Percentiles rank a stretch among this genome's conserved stretches.
Evolutionary conservation across 2,113 vertebrate genomes (phyloP).

Genomic region (Leptosomus discolor): DNA sequence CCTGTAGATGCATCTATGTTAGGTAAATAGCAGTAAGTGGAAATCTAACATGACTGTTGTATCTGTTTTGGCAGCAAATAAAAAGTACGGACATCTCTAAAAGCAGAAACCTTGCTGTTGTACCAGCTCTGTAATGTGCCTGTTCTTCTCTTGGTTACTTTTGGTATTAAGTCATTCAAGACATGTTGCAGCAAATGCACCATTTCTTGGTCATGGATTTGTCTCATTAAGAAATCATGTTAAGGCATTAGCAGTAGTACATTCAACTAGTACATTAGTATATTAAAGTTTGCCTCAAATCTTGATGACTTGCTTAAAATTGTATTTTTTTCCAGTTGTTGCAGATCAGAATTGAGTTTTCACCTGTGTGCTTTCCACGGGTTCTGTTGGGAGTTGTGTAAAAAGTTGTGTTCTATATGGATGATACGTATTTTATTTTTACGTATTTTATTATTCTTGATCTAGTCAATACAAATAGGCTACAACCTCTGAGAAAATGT

Average conservation of each 20-base stretch:
- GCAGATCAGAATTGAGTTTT: not conserved
- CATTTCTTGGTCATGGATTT: not conserved
- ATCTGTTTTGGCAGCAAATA: not conserved
- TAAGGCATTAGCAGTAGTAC: not conserved
- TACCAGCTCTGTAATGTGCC: not conserved
- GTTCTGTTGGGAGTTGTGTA: not conserved
- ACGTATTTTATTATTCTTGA: not conserved
- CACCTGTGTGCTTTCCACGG: not conserved
- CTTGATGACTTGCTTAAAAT: not conserved
- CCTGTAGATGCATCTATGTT: not conserved
- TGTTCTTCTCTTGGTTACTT: not conserved
- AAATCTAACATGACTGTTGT: not conserved
- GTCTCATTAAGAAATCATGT: not conserved
- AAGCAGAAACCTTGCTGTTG: not conserved
- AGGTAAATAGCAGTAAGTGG: not conserved
- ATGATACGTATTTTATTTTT: not conserved
- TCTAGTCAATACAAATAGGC: not conserved
- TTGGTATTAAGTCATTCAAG: not conserved
- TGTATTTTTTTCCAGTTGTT: not conserved
- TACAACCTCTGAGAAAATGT: not conserved
- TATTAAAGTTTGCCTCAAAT: not conserved
- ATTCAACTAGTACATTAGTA: not conserved
- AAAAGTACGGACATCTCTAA: not conserved
- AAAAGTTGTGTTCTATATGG: not conserved
- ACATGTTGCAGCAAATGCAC: not conserved